Evolutionary conservation across 2,113 vertebrate genomes (phyloP).

Genomic region (Mirounga angustirostris): DNA sequence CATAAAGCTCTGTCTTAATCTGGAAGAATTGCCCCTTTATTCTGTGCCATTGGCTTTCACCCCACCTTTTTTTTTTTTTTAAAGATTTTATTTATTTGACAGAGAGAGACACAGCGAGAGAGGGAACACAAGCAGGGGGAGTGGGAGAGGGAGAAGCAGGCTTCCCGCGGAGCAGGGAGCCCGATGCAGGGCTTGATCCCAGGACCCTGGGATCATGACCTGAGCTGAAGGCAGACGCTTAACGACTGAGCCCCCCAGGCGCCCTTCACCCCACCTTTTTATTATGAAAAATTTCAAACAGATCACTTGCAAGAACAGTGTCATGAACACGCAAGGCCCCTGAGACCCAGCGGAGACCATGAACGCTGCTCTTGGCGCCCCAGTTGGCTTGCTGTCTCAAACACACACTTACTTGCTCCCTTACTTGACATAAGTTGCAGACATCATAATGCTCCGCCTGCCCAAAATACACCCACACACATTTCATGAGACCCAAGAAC

Average conservation of each 20-base stretch:
- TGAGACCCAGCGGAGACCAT: fast-evolving
- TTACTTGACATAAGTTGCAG: not conserved
- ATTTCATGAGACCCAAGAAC: no score
- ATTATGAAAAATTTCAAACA: not conserved
- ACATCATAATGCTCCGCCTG: not conserved
- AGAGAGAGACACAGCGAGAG: no score
- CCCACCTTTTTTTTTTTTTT: not conserved
- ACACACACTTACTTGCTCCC: not conserved
- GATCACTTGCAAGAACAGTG: not conserved
- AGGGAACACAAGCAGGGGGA: no score
- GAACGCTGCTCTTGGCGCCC: fast-evolving
- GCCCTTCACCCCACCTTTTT: not conserved
- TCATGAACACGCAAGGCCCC: fast-evolving
- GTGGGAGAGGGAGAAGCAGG: no score
- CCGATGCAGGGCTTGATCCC: no score
- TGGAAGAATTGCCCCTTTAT: not conserved
- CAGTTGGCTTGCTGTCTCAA: not conserved
- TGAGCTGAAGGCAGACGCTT: no score
- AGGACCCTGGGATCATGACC: no score
- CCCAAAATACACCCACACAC: not conserved
- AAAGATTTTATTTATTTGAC: no score
- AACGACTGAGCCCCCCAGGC: no score
- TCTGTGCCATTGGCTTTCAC: not conserved
- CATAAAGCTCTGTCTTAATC: not conserved
- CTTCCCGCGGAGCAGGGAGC: no score